Evolutionary conservation across 2,113 vertebrate species (phyloP).

Genomic region (Embiotoca jacksoni): DNA sequence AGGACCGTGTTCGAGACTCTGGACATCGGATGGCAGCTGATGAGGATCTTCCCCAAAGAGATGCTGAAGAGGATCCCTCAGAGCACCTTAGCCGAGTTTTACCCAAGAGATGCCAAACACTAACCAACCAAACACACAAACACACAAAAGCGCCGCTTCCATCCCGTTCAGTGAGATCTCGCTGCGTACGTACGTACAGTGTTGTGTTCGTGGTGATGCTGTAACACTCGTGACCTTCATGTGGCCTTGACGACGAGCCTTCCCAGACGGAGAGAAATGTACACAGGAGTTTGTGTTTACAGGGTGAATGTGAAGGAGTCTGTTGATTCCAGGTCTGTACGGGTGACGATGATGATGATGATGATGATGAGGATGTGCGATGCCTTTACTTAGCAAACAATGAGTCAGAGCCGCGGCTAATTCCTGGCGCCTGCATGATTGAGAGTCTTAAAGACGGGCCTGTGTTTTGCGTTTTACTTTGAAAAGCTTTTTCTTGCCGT

Average conservation of each 20-base stretch:
- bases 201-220: slow-evolving; percentile 42
- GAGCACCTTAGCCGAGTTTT: slow-evolving; percentile 95
- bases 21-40: slow-evolving; percentile 98
- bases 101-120: slow-evolving; percentile 88
- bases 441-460: too few relatives aligned
- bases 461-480: too few relatives aligned
- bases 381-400: too few relatives aligned
- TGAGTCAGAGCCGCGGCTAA: not conserved
- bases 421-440: not conserved
- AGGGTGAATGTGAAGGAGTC: too few relatives aligned
- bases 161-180: not conserved
- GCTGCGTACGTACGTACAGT: not conserved
- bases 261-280: too few relatives aligned
- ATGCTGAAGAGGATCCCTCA: slow-evolving; percentile 99
- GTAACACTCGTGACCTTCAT: slow-evolving; percentile 42
- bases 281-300: too few relatives aligned
- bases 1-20: slow-evolving; percentile 95
- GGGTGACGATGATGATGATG: too few relatives aligned
- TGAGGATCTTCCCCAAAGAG: slow-evolving; percentile 99
- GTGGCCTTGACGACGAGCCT: not conserved
- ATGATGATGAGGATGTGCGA: too few relatives aligned
- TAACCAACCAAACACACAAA: too few relatives aligned
- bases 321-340: not conserved
- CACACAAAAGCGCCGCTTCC: not conserved
- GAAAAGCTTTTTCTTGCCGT: not conserved